Conservation (phyloP, 1,140 invertebrate species). For the Apolygus lucorum region DNA sequence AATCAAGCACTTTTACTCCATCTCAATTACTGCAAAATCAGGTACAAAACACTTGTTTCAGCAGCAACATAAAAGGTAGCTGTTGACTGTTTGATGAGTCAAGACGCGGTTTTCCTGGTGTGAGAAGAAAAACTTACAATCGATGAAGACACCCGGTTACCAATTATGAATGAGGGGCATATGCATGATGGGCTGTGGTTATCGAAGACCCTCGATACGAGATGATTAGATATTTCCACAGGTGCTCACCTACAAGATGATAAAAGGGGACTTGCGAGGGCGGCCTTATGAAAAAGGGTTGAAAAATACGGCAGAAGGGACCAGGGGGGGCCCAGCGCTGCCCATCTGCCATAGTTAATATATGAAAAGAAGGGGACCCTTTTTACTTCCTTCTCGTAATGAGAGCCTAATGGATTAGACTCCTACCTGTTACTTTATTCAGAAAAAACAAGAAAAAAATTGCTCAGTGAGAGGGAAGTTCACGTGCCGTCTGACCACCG, state of each 20-base stretch:
- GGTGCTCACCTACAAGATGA: neutral
- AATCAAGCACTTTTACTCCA: no score
- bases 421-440: slow-evolving; percentile 7
- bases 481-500: neutral
- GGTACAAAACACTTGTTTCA: no score
- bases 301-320: neutral
- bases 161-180: no score
- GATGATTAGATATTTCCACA: neutral
- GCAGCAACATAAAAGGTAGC: no score
- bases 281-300: neutral
- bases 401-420: slow-evolving; percentile 8
- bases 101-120: no score
- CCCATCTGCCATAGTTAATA: slow-evolving; percentile 8
- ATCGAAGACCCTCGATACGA: no score
- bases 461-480: neutral
- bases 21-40: no score
- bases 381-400: slow-evolving; percentile 8
- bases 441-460: neutral
- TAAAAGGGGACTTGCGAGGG: neutral
- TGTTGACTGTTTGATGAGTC: no score
- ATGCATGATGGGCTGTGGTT: no score
- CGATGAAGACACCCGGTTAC: no score
- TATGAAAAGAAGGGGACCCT: neutral
- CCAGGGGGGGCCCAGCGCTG: neutral
- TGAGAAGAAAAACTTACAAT: no score